Percentiles rank a stretch among this genome's conserved stretches.
Conservation (phyloP, 2,888 invertebrate species). For the Heliconius hortense region DNA sequence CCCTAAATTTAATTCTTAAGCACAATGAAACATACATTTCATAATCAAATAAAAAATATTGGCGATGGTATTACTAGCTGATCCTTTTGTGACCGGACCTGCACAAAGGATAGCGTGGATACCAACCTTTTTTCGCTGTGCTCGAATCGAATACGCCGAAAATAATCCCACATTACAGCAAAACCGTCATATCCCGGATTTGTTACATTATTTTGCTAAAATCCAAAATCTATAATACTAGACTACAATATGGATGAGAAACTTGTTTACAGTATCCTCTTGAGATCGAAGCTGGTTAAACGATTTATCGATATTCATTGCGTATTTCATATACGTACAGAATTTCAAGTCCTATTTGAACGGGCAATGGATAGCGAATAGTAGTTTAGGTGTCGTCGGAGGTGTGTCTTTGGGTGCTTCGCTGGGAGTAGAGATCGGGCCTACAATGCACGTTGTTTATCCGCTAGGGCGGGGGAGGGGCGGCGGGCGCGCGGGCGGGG, state of each 20-base stretch:
- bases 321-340: conserved; percentile 18
- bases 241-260: conserved; percentile 67
- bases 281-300: conserved; percentile 42
- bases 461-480: conserved; percentile 66
- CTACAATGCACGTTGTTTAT: conserved; percentile 82
- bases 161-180: conserved; percentile 31
- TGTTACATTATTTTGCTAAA: conserved; percentile 61
- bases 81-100: conserved; percentile 26
- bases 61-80: conserved; percentile 22
- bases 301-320: conserved; percentile 46
- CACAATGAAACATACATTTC: conserved; percentile 1
- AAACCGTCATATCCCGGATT: conserved; percentile 52
- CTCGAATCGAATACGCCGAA: conserved; percentile 31
- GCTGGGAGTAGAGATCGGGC: conserved; percentile 72
- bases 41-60: conserved; percentile 20
- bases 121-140: conserved; percentile 30
- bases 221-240: conserved; percentile 76
- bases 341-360: not conserved
- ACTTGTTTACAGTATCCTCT: conserved; percentile 63
- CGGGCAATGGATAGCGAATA: conserved; percentile 41
- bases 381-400: conserved; percentile 48
- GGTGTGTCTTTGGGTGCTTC: conserved; percentile 58
- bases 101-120: conserved; percentile 24
- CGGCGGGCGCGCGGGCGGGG: conserved; percentile 47
- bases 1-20: not conserved